Evolutionary conservation across 2,113 vertebrate species (phyloP).

Genomic region (Myxocyprinus asiaticus): DNA sequence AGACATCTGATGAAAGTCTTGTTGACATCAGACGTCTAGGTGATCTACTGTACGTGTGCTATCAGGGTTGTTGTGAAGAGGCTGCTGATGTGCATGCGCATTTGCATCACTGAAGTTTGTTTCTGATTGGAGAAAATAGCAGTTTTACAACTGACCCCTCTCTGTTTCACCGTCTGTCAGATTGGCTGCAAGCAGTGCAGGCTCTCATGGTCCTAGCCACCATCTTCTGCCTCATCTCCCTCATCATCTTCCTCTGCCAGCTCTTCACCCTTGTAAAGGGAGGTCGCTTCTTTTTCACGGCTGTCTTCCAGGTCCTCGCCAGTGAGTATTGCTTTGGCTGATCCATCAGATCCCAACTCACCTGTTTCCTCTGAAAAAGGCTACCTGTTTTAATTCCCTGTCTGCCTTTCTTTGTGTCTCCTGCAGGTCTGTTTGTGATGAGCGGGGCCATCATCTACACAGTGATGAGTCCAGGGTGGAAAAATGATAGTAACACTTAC

Average conservation of each 20-base stretch:
- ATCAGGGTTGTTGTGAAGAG: too few relatives aligned
- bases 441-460: constrained; percentile 93
- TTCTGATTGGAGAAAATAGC: too few relatives aligned
- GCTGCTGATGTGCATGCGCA: too few relatives aligned
- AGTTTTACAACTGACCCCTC: neutral
- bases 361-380: too few relatives aligned
- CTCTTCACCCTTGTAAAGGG: constrained; percentile 95
- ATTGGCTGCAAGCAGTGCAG: constrained; percentile 97
- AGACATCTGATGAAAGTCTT: too few relatives aligned
- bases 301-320: constrained; percentile 91
- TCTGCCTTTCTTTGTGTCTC: neutral
- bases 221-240: constrained; percentile 89
- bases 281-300: constrained; percentile 91
- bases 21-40: too few relatives aligned
- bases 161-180: constrained; percentile 63
- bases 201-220: constrained; percentile 95
- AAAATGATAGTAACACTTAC: neutral
- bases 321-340: constrained; percentile 78
- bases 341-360: constrained; percentile 13
- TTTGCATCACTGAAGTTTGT: too few relatives aligned
- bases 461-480: constrained; percentile 74
- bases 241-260: constrained; percentile 93
- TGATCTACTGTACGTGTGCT: too few relatives aligned
- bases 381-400: neutral
- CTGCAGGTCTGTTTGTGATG: constrained; percentile 92